phyloP scores from a whole-genome alignment of 2,113 vertebrate genomes.

The Sterna hirundo region DNA sequence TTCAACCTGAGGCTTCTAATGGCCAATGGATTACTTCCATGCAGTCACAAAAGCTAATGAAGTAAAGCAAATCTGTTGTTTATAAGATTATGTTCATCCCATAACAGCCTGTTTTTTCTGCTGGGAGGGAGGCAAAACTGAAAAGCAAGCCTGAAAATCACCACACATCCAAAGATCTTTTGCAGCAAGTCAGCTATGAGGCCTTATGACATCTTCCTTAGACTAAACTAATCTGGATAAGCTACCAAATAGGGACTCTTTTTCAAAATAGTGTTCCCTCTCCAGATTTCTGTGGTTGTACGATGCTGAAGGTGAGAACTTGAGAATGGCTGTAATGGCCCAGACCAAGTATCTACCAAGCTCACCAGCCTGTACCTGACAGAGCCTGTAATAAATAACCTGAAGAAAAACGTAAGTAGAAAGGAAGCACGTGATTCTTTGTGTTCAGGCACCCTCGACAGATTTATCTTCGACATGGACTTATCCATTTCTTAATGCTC shows the following conservation, averaged over 20 bases:
- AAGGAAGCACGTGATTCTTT: neutral
- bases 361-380: neutral
- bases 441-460: neutral
- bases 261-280: neutral
- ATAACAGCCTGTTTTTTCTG: neutral
- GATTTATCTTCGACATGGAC: neutral
- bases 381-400: neutral
- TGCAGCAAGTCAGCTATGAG: neutral
- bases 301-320: neutral
- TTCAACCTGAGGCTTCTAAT: neutral
- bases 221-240: neutral
- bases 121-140: neutral
- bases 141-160: neutral
- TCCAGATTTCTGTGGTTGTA: neutral
- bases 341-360: neutral
- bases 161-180: neutral
- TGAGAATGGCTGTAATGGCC: neutral
- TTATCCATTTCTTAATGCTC: neutral
- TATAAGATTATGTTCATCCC: neutral
- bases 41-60: neutral
- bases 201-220: neutral
- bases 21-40: neutral
- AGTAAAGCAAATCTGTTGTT: neutral
- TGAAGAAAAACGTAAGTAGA: neutral
- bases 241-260: neutral